Evolutionary conservation across 2,888 invertebrate species (phyloP).

Genomic region (Drosophila differens): DNA sequence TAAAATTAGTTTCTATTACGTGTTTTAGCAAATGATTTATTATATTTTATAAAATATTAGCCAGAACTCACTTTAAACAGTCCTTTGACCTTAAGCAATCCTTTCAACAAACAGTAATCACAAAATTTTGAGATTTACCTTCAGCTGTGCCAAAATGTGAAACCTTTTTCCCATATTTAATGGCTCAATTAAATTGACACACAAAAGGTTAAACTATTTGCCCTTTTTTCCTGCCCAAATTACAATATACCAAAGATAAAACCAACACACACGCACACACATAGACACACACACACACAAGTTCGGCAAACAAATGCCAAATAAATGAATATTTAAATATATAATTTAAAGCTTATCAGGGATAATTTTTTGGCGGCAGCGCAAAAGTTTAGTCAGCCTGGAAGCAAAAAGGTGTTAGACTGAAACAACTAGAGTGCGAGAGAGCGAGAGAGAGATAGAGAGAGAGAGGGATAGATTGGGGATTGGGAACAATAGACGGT

Average conservation of each 20-base stretch:
- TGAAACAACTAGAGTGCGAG: neutral
- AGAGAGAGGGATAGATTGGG: neutral
- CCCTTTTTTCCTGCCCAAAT: slow-evolving; percentile 27
- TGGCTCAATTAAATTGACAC: slow-evolving; percentile 51
- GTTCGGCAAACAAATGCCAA: slow-evolving; percentile 26
- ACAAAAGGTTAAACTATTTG: slow-evolving; percentile 58
- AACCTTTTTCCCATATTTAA: slow-evolving; percentile 49
- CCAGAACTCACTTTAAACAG: neutral
- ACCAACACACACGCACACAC: slow-evolving; percentile 2
- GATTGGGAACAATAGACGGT: slow-evolving; percentile 14
- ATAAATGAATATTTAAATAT: slow-evolving; percentile 60
- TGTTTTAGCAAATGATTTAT: slow-evolving; percentile 16
- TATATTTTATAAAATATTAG: slow-evolving; percentile 14
- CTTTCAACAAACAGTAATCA: slow-evolving; percentile 7
- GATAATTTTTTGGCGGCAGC: slow-evolving; percentile 43
- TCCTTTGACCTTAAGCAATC: slow-evolving; percentile 2
- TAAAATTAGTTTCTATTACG: neutral
- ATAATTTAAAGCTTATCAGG: slow-evolving; percentile 67
- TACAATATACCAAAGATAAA: slow-evolving; percentile 8
- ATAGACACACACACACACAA: neutral
- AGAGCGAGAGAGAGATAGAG: neutral
- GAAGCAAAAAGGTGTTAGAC: slow-evolving; percentile 16
- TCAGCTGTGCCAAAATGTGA: slow-evolving; percentile 26
- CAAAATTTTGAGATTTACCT: neutral
- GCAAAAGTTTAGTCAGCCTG: slow-evolving; percentile 43